Base-by-base conservation (phyloP, 2,888 invertebrate genomes). In the Sepiola atlantica region DNA sequence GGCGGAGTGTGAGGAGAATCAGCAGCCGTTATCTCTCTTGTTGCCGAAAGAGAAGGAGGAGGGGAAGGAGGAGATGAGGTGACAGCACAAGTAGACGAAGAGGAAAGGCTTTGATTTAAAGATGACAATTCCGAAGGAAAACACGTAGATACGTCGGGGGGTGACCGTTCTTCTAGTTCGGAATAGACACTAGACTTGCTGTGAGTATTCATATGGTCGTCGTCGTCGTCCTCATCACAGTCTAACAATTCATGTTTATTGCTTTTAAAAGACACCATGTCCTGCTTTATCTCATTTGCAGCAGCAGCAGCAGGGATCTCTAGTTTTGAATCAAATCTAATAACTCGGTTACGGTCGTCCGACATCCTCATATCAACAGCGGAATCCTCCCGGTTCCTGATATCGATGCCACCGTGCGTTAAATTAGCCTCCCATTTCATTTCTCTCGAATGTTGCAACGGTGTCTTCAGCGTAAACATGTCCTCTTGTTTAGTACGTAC, bases 261-360 rank as follows among this genome's bases (percentile, higher is more conserved):
- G 92, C 92, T 92, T 92, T 92, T 54, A 92, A 92, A 92, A 92
- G 92, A 92, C 45, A 92, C 92, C 92, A 92, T 55, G n/a, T 92
- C 92, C n/a, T 92, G 92, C 28, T 92, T 92, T 55, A 92, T 92
- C 55, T 92, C 54, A 24, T 55, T 55, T 6, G 92, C 28, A 92
- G 92, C 28, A 45, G n/a, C 91, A 91, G 45, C 91, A 45, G 91
- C 45, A 91, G 92, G 6, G 28, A 55, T 54, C 28, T 92, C 92
- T 6, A 92, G 55, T 92, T 92, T 92, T 55, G 92, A 35, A n/a
- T 92, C 54, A 92, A 92, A 92, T 54, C 54, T 45, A 45, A n/a
- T n/a, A n/a, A 92, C 92, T 24, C 54, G 45, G 32, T 92, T 92
- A 21, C 45, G 45, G 45, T 92, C 54, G 54, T 55, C 92, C 28